Evolutionary conservation across 2,888 invertebrate species (phyloP).

Genomic region (Parasteatoda lunata): DNA sequence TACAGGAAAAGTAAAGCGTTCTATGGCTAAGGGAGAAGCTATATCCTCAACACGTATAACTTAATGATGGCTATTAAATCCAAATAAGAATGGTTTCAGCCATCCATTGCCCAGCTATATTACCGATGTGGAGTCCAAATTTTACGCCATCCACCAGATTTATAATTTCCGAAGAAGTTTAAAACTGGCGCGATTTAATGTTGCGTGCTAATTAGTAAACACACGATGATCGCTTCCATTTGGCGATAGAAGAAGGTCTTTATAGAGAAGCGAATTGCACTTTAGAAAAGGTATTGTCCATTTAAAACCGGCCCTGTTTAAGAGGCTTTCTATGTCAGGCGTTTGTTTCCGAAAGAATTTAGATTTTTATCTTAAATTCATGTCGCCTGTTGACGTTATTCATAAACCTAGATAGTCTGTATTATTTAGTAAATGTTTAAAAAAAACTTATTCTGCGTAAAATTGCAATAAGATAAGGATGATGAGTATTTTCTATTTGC

Average conservation of each 20-base stretch:
- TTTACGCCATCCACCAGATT: neutral
- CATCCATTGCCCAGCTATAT: neutral
- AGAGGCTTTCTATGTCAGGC: neutral
- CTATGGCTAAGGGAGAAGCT: neutral
- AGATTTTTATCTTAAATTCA: neutral
- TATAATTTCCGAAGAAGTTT: constrained; percentile 5
- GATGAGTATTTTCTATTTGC: no score
- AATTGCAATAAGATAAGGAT: no score
- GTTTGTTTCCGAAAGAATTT: neutral
- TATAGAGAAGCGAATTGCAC: neutral
- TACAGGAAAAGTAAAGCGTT: no score
- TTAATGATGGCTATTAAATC: neutral
- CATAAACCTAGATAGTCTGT: no score
- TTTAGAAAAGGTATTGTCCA: neutral
- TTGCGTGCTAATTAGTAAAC: constrained; percentile 3
- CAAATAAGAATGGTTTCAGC: neutral
- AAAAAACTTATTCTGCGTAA: no score
- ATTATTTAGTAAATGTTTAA: no score
- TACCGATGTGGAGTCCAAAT: neutral
- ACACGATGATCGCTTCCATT: constrained; percentile 2
- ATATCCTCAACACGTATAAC: constrained; percentile 2
- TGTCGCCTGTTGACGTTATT: neutral
- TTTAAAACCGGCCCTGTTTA: neutral
- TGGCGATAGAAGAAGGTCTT: neutral
- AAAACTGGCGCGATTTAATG: neutral